Evolutionary conservation across 2,113 vertebrate species (phyloP).

Genomic region (Eptatretus burgeri): DNA sequence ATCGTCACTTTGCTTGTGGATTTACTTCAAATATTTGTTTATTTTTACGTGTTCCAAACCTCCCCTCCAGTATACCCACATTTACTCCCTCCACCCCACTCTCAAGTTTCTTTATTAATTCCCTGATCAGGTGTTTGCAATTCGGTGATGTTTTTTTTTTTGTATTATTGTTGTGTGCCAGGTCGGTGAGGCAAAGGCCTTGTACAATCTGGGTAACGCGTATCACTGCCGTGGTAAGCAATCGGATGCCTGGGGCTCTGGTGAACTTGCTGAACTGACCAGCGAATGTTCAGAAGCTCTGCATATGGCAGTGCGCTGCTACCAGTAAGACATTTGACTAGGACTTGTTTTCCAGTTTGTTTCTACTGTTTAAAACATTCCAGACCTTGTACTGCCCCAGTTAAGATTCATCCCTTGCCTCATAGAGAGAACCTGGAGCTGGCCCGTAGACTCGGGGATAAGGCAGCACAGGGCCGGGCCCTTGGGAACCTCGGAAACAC

Average conservation of each 20-base stretch:
- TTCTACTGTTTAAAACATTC: no score
- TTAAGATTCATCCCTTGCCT: conserved; percentile 8
- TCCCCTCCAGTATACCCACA: no score
- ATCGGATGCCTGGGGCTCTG: conserved; percentile 37
- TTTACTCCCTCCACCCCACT: neutral
- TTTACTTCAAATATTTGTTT: no score
- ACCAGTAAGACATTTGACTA: conserved; percentile 37
- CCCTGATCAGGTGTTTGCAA: neutral
- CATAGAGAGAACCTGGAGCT: conserved; percentile 61
- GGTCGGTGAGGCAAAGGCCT: conserved; percentile 66
- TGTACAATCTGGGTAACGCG: conserved; percentile 82
- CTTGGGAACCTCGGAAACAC: conserved; percentile 87
- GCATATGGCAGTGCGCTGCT: conserved; percentile 51
- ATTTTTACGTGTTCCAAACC: no score
- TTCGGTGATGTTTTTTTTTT: neutral
- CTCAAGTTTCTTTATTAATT: no score
- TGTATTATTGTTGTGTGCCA: conserved; percentile 12
- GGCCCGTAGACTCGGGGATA: conserved; percentile 68
- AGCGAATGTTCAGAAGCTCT: conserved; percentile 42
- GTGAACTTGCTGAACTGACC: conserved; percentile 45
- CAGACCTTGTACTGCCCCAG: neutral
- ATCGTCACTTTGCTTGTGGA: no score
- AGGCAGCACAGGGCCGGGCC: conserved; percentile 66
- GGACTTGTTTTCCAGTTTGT: no score
- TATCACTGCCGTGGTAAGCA: conserved; percentile 87